Evolutionary conservation across 2,113 vertebrate genomes (phyloP), one percentile per base, ranked within the genome.

Genomic region (Reinhardtius hippoglossoides): DNA sequence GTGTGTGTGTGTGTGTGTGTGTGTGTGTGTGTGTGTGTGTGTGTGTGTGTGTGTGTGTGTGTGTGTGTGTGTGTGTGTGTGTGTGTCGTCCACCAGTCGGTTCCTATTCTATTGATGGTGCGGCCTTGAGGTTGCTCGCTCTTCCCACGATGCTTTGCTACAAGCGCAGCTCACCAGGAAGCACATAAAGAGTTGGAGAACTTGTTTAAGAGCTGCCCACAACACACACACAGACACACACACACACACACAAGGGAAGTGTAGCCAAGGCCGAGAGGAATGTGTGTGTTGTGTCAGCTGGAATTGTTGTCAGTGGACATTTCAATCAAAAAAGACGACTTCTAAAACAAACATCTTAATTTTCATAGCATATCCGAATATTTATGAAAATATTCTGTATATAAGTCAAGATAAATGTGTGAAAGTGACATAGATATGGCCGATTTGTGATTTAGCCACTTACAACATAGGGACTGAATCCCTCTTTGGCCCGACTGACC

Each of bases 71-170:
- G 50, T 76, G 31, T 54, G 63, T 64, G 67, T 54, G 50, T 64
- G 52, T 10, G 35, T 70, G 31, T 46, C 71, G 27, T 72, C 60
- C 42, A 0, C 59, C 69, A 67, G 80, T 84, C 84, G 12, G 50
- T 46, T 91, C 83, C 70, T 67, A 62, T 89, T 76, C 63, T 60
- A 40, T 31, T 82, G 62, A 83, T 79, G 71, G 68, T 50, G n/a
- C 8, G 35, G 76, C 77, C 82, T 74, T 59, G 77, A 82, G 73
- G 56, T 59, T 61, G 58, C 72, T 73, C 71, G 5, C 15, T 69
- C 72, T 71, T 86, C 79, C 73, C 80, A 83, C 56, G 3, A 80
- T 79, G 74, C 67, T 26, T 80, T 65, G 73, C 84, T 62, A 3
- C 10, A 5, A 54, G 60, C 63, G 2, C 48, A 60, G 58, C 67